Base-by-base conservation (phyloP, 2,113 vertebrate genomes). In the Oncorhynchus tshawytscha region DNA sequence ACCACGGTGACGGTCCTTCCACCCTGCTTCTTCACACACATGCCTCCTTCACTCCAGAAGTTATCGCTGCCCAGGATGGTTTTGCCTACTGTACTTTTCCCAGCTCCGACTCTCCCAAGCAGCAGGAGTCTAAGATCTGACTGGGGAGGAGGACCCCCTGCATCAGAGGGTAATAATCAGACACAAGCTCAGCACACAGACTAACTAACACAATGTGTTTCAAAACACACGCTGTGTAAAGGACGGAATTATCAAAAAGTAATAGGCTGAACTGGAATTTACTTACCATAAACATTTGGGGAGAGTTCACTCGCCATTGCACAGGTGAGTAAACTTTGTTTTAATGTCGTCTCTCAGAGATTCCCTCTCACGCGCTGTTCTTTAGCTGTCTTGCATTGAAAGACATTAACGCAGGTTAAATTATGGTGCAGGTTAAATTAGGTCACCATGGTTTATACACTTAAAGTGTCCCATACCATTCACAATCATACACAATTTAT, bases 1-100 rank as follows among this genome's bases (percentile, higher is more conserved):
- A 84, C 83, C 27, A 84, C 69, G 0, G 22, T 65, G 54, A 81
- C 31, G 16, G 9, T 77, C 57, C 48, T 74, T 39, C 71, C 77
- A 64, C 74, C 22, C 24, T 64, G 51, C 12, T 34, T 71, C 70
- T 57, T 71, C 25, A 54, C 13, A 25, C 45, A 54, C 45, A 57
- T 71, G 29, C 22, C 51, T 51, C 22, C 49, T 11, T 71, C 70
- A 34, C 24, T 71, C 25, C 25, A 1, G 31, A 34, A 71, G 48
- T 67, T 67, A 13, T 71, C 51, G 13, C 15, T 1, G n/a, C 22
- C 45, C 54, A 80, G 45, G 1, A 83, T 5, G 24, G 34, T 16
- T 60, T 48, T 69, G 2, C 13, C 25, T 11, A 78, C 65, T 27
- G 59, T 72, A 22, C 34, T 66, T 18, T 49, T 72, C 5, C 25